A percentile compares a stretch with the other conserved stretches of the same genome.
These are phyloP conservation scores for Falco columbarius DNA, from an alignment of 2,797 vertebrate genomes.

Conservation along the genomic window DNA sequence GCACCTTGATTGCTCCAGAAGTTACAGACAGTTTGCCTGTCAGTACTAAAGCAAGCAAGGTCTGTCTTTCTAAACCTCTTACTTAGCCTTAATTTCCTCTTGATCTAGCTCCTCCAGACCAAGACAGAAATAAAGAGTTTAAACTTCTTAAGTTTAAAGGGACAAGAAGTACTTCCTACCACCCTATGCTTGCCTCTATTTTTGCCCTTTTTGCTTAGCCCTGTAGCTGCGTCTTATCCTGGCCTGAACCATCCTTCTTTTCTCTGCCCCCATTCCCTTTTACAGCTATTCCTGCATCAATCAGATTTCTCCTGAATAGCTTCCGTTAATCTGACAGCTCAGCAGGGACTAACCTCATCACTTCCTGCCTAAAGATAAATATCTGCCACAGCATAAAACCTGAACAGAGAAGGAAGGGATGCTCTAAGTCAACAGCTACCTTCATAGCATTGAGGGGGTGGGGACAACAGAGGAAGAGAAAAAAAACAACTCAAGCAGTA, in stretches of 20 bases:
- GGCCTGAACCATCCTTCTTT: not conserved
- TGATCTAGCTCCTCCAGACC: not conserved
- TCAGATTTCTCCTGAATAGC: slow-evolving; percentile 36
- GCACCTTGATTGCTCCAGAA: not conserved
- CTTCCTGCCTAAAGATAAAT: slow-evolving; percentile 37
- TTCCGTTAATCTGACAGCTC: slow-evolving; percentile 48
- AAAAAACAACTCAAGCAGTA: not conserved
- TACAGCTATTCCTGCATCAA: not conserved
- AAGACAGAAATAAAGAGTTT: not conserved
- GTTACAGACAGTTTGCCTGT: not conserved
- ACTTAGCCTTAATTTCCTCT: not conserved
- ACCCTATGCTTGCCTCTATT: not conserved
- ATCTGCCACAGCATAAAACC: not conserved
- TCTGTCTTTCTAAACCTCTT: not conserved
- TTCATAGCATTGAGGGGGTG: not conserved
- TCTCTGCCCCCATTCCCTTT: not conserved
- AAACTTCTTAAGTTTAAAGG: not conserved
- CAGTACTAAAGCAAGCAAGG: not conserved
- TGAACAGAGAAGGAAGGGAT: not conserved
- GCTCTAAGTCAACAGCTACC: not conserved
- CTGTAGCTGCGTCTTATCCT: not conserved
- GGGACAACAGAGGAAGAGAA: not conserved
- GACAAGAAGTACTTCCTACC: not conserved
- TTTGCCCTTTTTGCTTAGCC: not conserved
- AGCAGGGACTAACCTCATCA: not conserved